These are phyloP conservation scores for Miichthys miiuy DNA, from an alignment of 2,797 vertebrate genomes.

Conservation along the genomic window DNA sequence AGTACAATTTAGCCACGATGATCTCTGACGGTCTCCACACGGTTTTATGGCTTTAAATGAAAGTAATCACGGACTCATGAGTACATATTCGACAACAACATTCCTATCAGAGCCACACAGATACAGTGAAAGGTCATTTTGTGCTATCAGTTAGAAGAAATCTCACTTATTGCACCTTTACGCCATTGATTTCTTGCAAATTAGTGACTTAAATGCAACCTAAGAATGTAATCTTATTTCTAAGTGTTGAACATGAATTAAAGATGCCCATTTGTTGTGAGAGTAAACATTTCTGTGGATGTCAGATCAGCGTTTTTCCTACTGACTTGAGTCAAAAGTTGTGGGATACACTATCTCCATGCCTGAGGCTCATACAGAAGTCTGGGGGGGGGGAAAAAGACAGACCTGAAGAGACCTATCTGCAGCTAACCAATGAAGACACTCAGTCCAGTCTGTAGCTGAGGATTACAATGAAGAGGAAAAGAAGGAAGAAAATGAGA, in stretches of 20 bases:
- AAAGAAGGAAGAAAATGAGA: constrained; percentile 28
- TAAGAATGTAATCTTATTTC: constrained; percentile 12
- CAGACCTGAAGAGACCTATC: constrained; percentile 22
- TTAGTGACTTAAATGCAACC: constrained; percentile 1
- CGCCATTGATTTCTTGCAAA: constrained; percentile 4
- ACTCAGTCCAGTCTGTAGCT: constrained; percentile 20
- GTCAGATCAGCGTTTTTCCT: constrained; percentile 8
- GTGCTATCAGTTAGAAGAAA: constrained; percentile 8
- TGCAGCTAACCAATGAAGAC: constrained; percentile 40
- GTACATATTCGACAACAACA: constrained; percentile 2
- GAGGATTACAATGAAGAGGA: constrained; percentile 38
- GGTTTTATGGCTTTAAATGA: constrained; percentile 20
- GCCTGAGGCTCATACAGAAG: constrained; percentile 46
- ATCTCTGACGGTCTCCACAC: not conserved
- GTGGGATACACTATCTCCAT: constrained; percentile 13
- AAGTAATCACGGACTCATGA: constrained; percentile 20
- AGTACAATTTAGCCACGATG: not conserved
- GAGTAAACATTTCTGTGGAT: not conserved
- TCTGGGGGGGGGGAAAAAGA: not conserved
- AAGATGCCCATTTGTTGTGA: not conserved
- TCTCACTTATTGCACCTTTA: constrained; percentile 2
- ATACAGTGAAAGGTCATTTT: constrained; percentile 23
- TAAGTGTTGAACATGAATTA: not conserved
- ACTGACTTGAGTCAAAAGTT: constrained; percentile 17
- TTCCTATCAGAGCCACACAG: constrained; percentile 3